Conservation (phyloP, 2,113 vertebrate genomes). For the Mus musculus region DNA sequence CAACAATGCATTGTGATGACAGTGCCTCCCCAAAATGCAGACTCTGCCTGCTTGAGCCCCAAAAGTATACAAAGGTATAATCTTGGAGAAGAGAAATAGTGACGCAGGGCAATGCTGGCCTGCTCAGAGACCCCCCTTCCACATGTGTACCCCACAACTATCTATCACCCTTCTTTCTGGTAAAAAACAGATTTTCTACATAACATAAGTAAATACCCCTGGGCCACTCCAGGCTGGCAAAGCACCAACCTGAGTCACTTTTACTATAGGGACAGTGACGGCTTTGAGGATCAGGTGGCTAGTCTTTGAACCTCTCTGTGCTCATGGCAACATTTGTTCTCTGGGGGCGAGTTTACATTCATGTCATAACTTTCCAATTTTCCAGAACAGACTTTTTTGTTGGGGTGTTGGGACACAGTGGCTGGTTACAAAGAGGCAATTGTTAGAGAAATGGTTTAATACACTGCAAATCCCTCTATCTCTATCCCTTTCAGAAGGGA, state of each 20-base stretch:
- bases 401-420: not conserved
- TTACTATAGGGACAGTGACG: not conserved
- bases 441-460: slow-evolving; percentile 77
- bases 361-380: not conserved
- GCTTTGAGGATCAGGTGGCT: not conserved
- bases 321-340: not conserved
- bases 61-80: accelerated
- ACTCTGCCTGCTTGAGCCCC: accelerated
- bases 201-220: accelerated
- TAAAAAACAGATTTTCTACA: not conserved
- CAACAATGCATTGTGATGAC: not conserved
- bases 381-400: not conserved
- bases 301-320: not conserved
- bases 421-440: slow-evolving; percentile 41
- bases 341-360: not conserved
- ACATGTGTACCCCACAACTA: accelerated
- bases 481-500: slow-evolving; percentile 78
- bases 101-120: accelerated
- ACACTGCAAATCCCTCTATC: slow-evolving; percentile 80
- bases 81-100: accelerated
- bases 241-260: not conserved
- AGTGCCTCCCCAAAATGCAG: not conserved
- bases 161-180: not conserved
- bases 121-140: not conserved
- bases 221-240: not conserved